These are phyloP conservation scores for Myotis planiceps DNA, from an alignment of 2,797 vertebrate species.

Conservation along the genomic window DNA sequence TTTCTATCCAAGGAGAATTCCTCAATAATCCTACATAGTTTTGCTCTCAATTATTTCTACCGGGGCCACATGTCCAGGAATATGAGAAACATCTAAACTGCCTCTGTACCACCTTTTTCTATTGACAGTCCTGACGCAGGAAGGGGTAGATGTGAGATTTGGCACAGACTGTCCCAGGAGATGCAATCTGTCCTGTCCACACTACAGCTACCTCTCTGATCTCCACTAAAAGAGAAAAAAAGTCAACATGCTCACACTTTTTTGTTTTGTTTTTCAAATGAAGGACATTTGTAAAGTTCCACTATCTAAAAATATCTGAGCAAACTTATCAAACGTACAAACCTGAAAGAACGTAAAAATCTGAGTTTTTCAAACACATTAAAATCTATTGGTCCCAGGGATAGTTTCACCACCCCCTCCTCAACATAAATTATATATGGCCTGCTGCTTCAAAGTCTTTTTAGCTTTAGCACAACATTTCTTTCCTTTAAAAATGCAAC, in stretches of 20 bases:
- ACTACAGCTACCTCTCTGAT: not conserved
- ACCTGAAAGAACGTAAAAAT: conserved; percentile 58
- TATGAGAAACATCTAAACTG: not conserved
- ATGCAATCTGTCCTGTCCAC: not conserved
- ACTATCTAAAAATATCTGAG: conserved; percentile 55
- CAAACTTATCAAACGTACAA: conserved; percentile 52
- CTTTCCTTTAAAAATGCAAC: conserved; percentile 72
- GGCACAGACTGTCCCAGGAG: not conserved
- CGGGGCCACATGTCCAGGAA: not conserved
- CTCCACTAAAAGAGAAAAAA: not conserved
- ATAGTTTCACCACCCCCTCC: not conserved
- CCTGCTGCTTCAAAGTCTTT: conserved; percentile 50
- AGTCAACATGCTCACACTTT: not conserved
- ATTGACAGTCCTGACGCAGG: not conserved
- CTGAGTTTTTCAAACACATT: conserved; percentile 60
- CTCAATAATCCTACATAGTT: not conserved
- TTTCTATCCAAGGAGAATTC: not conserved
- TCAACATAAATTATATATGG: conserved; percentile 65
- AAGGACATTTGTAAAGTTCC: conserved; percentile 53
- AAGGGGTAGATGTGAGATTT: not conserved
- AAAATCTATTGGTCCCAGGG: conserved; percentile 44
- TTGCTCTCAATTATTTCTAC: not conserved
- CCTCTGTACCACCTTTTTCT: not conserved
- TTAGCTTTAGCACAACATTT: conserved; percentile 55
- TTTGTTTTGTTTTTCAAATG: conserved; percentile 30